phyloP scores from a whole-genome alignment of 2,797 vertebrate genomes.

The Onychomys leucogaster region DNA sequence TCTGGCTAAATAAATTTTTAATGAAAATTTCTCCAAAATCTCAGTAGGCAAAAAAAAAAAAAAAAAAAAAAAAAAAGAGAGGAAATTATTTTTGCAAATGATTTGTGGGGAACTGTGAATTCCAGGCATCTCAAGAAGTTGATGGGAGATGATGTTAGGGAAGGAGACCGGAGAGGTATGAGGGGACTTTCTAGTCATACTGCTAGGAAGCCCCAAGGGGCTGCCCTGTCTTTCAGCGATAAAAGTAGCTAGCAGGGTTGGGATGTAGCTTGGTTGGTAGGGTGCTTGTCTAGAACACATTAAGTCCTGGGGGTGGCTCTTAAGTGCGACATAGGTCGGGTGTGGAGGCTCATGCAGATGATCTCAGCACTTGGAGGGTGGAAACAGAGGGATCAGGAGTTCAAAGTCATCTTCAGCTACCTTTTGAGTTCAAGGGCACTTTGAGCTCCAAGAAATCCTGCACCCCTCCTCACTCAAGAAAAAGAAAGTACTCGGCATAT shows the following conservation, averaged over 20 bases:
- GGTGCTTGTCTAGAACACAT: not conserved
- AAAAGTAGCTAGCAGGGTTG: not conserved
- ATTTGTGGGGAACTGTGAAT: not conserved
- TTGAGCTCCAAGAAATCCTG: not conserved
- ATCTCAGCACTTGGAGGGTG: not conserved
- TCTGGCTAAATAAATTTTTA: not conserved
- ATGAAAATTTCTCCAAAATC: conserved; percentile 19
- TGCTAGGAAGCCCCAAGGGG: not conserved
- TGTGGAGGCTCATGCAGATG: not conserved
- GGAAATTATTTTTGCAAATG: not conserved
- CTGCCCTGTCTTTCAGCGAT: not conserved
- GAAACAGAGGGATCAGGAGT: not conserved
- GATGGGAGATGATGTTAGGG: not conserved
- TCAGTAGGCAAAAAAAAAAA: not conserved
- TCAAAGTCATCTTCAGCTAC: not conserved
- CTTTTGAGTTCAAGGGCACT: not conserved
- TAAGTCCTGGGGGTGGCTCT: not conserved
- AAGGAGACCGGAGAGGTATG: not conserved
- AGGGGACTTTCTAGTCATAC: not conserved
- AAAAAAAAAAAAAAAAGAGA: not conserved
- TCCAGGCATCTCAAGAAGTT: not conserved
- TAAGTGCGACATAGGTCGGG: too few relatives aligned
- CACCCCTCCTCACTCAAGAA: not conserved
- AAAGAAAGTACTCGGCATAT: not conserved
- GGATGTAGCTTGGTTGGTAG: too few relatives aligned